Conservation (phyloP, 2,113 vertebrate genomes). For the Neoarius graeffei region DNA sequence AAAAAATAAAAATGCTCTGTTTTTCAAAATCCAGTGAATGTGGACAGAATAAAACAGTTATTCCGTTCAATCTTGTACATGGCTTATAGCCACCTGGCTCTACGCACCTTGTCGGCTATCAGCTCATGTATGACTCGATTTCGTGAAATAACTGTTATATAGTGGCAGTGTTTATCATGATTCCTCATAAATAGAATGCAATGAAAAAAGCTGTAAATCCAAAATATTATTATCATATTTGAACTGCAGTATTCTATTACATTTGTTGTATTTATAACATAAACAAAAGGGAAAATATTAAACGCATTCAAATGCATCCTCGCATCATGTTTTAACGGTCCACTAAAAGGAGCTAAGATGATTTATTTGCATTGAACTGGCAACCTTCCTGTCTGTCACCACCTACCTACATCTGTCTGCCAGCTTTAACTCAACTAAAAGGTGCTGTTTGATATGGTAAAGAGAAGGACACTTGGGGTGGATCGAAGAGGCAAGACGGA, state of each 20-base stretch:
- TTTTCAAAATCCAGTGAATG: too few relatives aligned
- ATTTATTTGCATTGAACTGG: background rate
- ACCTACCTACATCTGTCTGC: background rate
- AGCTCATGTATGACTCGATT: too few relatives aligned
- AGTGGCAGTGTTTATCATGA: background rate
- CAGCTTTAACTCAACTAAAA: background rate
- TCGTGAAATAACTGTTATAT: background rate
- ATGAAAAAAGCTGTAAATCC: background rate
- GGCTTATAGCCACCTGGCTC: too few relatives aligned
- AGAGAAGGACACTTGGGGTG: background rate
- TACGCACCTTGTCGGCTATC: too few relatives aligned
- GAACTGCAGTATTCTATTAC: background rate
- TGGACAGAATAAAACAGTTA: too few relatives aligned
- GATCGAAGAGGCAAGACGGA: background rate
- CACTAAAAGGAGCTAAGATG: background rate
- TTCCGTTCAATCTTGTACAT: too few relatives aligned
- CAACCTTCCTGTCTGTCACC: background rate
- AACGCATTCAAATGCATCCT: background rate
- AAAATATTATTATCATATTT: background rate
- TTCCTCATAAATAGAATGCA: background rate
- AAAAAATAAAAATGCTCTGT: too few relatives aligned
- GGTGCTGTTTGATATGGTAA: conserved; percentile 50
- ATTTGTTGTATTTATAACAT: background rate
- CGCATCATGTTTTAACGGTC: background rate
- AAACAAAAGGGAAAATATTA: background rate